Percentiles rank a stretch among this genome's conserved stretches.
phyloP scores from a whole-genome alignment of 1,140 invertebrate species.

The Hesperophylax magnus region DNA sequence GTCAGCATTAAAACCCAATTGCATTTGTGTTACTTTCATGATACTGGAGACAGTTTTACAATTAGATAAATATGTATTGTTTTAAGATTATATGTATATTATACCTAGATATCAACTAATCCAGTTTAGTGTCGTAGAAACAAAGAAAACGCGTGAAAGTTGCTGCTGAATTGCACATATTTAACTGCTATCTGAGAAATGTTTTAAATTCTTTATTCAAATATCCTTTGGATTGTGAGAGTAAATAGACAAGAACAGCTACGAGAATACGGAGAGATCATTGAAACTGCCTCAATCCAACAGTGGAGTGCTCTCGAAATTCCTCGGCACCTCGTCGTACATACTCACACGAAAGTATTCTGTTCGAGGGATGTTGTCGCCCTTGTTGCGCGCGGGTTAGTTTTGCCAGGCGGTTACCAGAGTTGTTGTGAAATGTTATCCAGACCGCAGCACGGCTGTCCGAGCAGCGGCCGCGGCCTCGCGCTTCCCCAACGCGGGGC shows the following conservation, averaged over 20 bases:
- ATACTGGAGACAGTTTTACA: too few species aligned
- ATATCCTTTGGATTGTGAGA: conserved; percentile 23
- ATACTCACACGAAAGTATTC: background rate
- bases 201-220: conserved; percentile 30
- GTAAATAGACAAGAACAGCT: conserved; percentile 20
- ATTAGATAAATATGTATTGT: too few species aligned
- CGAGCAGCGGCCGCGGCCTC: too few species aligned
- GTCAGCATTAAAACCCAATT: too few species aligned
- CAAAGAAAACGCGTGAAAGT: too few species aligned
- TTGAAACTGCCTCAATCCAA: background rate
- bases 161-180: too few species aligned
- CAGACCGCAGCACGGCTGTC: background rate
- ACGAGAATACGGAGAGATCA: conserved; percentile 16
- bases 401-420: background rate
- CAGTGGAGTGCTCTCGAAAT: background rate
- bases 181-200: background rate
- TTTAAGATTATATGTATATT: too few species aligned
- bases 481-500: background rate
- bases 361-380: background rate
- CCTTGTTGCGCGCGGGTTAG: background rate
- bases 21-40: too few species aligned
- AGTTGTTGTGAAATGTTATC: conserved; percentile 5
- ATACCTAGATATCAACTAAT: too few species aligned
- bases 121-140: too few species aligned
- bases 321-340: background rate